These are phyloP conservation scores for Nebria ingens DNA, from an alignment of 1,140 invertebrate species.

Conservation along the genomic window DNA sequence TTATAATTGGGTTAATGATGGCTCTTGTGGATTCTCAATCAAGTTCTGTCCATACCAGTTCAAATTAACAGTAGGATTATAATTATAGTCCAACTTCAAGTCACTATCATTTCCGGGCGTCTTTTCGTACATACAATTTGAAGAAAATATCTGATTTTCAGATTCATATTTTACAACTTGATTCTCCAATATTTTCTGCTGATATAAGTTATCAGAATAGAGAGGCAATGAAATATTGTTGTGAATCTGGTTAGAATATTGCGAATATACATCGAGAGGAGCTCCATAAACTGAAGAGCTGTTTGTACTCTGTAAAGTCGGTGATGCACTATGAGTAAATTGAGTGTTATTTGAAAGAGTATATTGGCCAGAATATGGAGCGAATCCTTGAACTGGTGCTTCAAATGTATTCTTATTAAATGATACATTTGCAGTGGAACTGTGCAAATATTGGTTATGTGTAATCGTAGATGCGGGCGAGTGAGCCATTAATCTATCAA, in stretches of 20 bases:
- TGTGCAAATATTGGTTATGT: slow-evolving; percentile 10
- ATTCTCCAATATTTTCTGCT: neutral
- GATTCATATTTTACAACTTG: neutral
- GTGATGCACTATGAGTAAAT: neutral
- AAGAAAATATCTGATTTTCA: neutral
- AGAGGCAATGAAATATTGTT: neutral
- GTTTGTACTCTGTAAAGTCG: neutral
- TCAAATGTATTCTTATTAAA: neutral
- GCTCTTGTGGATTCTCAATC: neutral
- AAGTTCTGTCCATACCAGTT: slow-evolving; percentile 13
- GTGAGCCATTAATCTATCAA: slow-evolving; percentile 11
- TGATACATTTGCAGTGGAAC: neutral
- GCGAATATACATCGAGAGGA: neutral
- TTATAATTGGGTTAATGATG: slow-evolving; percentile 14
- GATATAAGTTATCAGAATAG: neutral
- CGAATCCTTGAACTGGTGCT: neutral
- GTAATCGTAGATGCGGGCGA: neutral
- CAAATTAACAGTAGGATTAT: slow-evolving; percentile 14
- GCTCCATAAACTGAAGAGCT: neutral
- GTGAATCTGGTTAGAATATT: neutral
- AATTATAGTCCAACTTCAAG: slow-evolving; percentile 1
- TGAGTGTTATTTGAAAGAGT: neutral
- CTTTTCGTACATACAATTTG: neutral
- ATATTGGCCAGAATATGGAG: neutral
- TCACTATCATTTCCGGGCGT: neutral